Evolutionary conservation across 2,797 vertebrate genomes (phyloP).

Genomic region (Sebastes steindachneri): DNA sequence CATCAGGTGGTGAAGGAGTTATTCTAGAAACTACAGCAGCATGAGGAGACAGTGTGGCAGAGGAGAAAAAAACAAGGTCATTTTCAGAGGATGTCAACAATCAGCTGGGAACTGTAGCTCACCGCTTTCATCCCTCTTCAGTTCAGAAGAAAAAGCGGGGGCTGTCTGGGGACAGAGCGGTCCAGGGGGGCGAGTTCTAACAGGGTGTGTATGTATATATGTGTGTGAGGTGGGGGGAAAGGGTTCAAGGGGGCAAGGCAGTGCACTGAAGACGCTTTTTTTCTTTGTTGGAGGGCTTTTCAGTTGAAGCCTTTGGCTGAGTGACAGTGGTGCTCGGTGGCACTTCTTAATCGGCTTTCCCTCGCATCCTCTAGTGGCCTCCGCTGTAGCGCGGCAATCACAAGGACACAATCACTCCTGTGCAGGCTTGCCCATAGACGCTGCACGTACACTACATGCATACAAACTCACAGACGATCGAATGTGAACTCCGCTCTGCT

Average conservation of each 20-base stretch:
- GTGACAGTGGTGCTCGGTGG: conserved; percentile 64
- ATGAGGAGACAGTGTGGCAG: not conserved
- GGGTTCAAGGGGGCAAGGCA: conserved; percentile 8
- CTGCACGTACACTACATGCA: conserved; percentile 15
- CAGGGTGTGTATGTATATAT: not conserved
- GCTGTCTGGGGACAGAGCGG: conserved; percentile 11
- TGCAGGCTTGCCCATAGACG: conserved; percentile 39
- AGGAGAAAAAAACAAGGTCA: conserved; percentile 49
- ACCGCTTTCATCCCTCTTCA: conserved; percentile 51
- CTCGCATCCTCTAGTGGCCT: conserved; percentile 63
- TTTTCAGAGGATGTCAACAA: conserved; percentile 66
- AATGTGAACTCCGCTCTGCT: not conserved
- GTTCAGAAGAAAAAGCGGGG: conserved; percentile 33
- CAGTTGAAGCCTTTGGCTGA: conserved; percentile 58
- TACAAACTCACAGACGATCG: not conserved
- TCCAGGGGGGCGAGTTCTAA: conserved; percentile 7
- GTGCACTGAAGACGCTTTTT: conserved; percentile 28
- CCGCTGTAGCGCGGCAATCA: conserved; percentile 50
- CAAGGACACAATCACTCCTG: conserved; percentile 63
- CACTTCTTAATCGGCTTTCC: conserved; percentile 78
- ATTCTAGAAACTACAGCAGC: conserved; percentile 18
- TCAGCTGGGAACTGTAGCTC: conserved; percentile 49
- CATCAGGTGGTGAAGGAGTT: conserved; percentile 2
- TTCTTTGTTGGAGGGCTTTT: conserved; percentile 53
- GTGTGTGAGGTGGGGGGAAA: not conserved